phyloP scores from a whole-genome alignment of 1,140 invertebrate species.

The Dinoponera quadriceps region DNA sequence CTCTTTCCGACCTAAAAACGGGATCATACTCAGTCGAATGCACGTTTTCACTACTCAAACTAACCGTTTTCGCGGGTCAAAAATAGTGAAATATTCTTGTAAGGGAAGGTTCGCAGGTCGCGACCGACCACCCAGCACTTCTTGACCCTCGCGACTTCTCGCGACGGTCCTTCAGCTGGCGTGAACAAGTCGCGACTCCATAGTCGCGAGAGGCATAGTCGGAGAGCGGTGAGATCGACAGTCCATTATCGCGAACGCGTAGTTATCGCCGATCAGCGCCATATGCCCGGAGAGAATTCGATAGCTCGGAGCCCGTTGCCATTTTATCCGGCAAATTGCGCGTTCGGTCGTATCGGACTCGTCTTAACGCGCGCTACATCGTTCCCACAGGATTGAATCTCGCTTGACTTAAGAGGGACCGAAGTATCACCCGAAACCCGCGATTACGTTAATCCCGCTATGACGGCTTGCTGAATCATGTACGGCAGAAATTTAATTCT shows the following conservation, averaged over 20 bases:
- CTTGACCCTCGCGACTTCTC: not conserved
- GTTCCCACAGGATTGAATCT: slow-evolving; percentile 51
- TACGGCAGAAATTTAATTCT: slow-evolving; percentile 26
- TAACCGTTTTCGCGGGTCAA: too few relatives aligned
- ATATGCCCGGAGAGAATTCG: slow-evolving; percentile 37
- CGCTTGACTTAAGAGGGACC: slow-evolving; percentile 28
- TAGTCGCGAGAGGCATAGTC: not conserved
- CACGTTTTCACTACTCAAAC: too few relatives aligned
- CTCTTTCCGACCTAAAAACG: too few relatives aligned
- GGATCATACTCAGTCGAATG: too few relatives aligned
- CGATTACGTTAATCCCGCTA: slow-evolving; percentile 31
- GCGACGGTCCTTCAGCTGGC: not conserved
- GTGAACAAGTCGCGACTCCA: slow-evolving; percentile 29
- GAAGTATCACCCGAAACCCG: slow-evolving; percentile 16
- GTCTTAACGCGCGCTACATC: slow-evolving; percentile 1
- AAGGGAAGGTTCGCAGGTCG: not conserved
- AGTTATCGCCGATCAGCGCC: slow-evolving; percentile 37
- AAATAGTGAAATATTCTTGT: too few relatives aligned
- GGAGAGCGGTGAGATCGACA: slow-evolving; percentile 14
- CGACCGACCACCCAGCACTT: slow-evolving; percentile 1
- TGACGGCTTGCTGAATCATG: not conserved
- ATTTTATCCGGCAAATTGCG: slow-evolving; percentile 50
- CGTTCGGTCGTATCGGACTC: slow-evolving; percentile 6
- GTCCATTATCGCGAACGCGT: slow-evolving; percentile 48
- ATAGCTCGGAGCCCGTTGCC: slow-evolving; percentile 31